These are phyloP conservation scores for Melitaea athalia DNA, from an alignment of 2,888 invertebrate species.

Conservation along the genomic window DNA sequence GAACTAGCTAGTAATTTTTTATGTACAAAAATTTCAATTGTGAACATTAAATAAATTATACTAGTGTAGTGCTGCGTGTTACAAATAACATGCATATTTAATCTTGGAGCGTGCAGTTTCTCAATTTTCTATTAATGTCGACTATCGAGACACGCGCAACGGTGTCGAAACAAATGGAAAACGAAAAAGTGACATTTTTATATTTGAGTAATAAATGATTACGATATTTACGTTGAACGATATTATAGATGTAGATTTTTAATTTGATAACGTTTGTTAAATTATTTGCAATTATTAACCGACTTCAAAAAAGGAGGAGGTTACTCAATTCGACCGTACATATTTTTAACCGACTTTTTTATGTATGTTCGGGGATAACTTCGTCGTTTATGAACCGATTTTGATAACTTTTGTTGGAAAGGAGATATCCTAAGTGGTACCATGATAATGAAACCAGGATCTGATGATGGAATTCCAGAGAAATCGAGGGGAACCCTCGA, in stretches of 20 bases:
- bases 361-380: too few relatives aligned
- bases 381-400: too few relatives aligned
- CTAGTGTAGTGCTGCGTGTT: constrained; percentile 25
- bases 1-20: background rate
- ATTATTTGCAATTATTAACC: constrained; percentile 2
- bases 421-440: too few relatives aligned
- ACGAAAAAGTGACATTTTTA: constrained; percentile 29
- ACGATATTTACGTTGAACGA: constrained; percentile 19
- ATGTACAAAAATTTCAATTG: background rate
- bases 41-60: constrained; percentile 16
- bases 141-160: constrained; percentile 38
- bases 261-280: constrained; percentile 13
- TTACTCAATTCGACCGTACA: too few relatives aligned
- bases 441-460: too few relatives aligned
- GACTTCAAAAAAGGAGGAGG: too few relatives aligned
- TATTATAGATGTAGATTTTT: constrained; percentile 10
- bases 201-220: constrained; percentile 31
- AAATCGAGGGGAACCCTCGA: too few relatives aligned
- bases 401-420: too few relatives aligned
- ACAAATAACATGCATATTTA: constrained; percentile 34
- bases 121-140: constrained; percentile 42
- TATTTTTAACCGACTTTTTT: too few relatives aligned
- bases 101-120: constrained; percentile 38
- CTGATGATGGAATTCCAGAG: too few relatives aligned
- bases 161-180: constrained; percentile 38